A percentile compares a stretch with the other conserved stretches of the same genome.
These are phyloP conservation scores for Chymomyza costata DNA, from an alignment of 1,140 invertebrate genomes.

Conservation along the genomic window DNA sequence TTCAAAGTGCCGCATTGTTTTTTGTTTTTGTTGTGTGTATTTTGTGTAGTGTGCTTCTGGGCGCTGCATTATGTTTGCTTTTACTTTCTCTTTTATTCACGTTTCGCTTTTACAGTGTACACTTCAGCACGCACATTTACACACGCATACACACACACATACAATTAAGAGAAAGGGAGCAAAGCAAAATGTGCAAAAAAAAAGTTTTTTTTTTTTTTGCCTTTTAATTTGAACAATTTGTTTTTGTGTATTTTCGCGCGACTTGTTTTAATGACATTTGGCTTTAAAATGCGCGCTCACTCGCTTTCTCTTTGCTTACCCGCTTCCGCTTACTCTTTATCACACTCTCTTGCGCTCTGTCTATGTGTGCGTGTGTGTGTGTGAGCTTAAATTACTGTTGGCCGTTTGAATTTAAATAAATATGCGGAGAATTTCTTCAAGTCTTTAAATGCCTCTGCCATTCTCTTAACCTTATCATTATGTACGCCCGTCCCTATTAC, in stretches of 20 bases:
- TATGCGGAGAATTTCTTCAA: constrained; percentile 27
- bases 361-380: constrained; percentile 4
- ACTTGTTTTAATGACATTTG: too few relatives aligned
- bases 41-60: too few relatives aligned
- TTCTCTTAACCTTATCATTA: too few relatives aligned
- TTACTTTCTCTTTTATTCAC: constrained; percentile 21
- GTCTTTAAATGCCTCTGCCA: constrained; percentile 35
- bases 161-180: constrained; percentile 10
- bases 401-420: constrained; percentile 70
- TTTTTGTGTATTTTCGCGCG: constrained; percentile 14
- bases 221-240: constrained; percentile 65
- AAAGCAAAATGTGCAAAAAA: constrained; percentile 23
- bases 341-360: too few relatives aligned
- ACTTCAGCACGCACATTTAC: constrained; percentile 52
- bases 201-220: constrained; percentile 48
- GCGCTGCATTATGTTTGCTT: constrained; percentile 10
- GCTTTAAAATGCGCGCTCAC: too few relatives aligned
- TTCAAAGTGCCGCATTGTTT: too few relatives aligned
- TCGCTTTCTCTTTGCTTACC: neutral
- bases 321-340: too few relatives aligned
- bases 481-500: too few relatives aligned
- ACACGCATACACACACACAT: constrained; percentile 33
- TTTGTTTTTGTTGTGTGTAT: too few relatives aligned
- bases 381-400: constrained; percentile 57
- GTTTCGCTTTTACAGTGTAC: constrained; percentile 12